Evolutionary conservation across 92 coral and sea anemone genomes (phyloP), one percentile per base, ranked within the genome.

Genomic region (Zoanthus sociatus): DNA sequence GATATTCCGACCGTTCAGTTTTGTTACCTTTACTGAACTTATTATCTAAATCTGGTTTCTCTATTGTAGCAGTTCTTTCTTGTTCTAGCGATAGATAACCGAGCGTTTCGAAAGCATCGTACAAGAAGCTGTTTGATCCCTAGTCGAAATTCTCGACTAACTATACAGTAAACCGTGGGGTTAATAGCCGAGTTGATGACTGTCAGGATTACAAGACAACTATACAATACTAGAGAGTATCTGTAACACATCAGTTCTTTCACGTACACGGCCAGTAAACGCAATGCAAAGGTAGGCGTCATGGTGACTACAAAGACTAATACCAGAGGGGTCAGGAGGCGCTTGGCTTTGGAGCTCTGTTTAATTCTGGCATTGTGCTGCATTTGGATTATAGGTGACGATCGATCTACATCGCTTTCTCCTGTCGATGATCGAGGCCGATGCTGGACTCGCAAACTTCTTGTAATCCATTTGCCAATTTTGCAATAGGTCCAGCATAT

Each of bases 401-500:
- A 21, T 26, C 20, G 60, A 48, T 46, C 26, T 6, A 50, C 12
- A 50, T 81, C 85, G 16, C 26, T 63, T 9, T n/a, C 69, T 18
- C 45, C 47, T 6, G 85, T 46, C 8, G 45, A 5, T 2, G 76
- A 21, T 12, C 18, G n/a, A 7, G 50, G 13, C 13, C 53, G 73
- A 9, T 32, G 55, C 44, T 64, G 84, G 7, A 64, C 74, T 14
- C 61, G 85, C 53, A 81, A 60, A 71, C 85, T 81, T 47, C 51
- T 55, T 74, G 85, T 46, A 56, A 81, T 81, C 73, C 85, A 54
- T 26, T 63, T 46, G 46, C 61, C 63, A 71, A 81, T 81, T 54
- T 67, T 81, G 60, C 42, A 81, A 17, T 81, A 81, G 17, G 85
- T 81, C 85, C 85, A 81, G 16, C 85, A 66, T 26, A 81, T 81